phyloP scores from a whole-genome alignment of 30 jellyfish, hydroid and myxozoan species.

The Chironex yamaguchii region DNA sequence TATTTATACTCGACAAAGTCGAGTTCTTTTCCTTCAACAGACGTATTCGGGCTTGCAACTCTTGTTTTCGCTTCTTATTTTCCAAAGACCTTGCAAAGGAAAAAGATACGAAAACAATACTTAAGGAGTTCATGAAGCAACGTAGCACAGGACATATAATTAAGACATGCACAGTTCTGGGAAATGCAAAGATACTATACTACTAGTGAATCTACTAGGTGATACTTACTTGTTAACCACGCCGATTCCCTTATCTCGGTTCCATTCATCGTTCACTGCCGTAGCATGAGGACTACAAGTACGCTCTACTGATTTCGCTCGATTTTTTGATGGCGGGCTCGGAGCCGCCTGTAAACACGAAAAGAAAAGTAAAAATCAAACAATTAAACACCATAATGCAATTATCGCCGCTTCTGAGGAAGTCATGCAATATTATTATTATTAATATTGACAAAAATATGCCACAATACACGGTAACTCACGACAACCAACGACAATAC shows the following conservation, averaged over 20 bases:
- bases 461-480: too few species aligned
- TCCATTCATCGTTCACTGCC: too few species aligned
- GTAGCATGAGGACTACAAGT: background rate
- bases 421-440: too few species aligned
- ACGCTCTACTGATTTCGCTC: background rate
- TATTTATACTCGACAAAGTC: slow-evolving; percentile 61
- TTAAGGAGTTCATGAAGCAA: background rate
- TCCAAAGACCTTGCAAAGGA: slow-evolving; percentile 75
- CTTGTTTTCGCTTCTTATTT: slow-evolving; percentile 80
- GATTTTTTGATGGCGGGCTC: background rate
- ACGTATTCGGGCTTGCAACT: slow-evolving; percentile 84
- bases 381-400: too few species aligned
- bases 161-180: too few species aligned
- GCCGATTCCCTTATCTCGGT: too few species aligned
- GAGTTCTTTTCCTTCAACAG: slow-evolving; percentile 74
- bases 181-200: too few species aligned
- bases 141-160: background rate
- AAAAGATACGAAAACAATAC: background rate
- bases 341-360: background rate
- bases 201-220: too few species aligned
- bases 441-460: too few species aligned
- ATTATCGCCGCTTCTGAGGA: too few species aligned
- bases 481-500: too few species aligned
- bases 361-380: background rate
- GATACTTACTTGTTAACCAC: too few species aligned